Conservation (phyloP, 2,113 vertebrate genomes). For the Bubo scandiacus region DNA sequence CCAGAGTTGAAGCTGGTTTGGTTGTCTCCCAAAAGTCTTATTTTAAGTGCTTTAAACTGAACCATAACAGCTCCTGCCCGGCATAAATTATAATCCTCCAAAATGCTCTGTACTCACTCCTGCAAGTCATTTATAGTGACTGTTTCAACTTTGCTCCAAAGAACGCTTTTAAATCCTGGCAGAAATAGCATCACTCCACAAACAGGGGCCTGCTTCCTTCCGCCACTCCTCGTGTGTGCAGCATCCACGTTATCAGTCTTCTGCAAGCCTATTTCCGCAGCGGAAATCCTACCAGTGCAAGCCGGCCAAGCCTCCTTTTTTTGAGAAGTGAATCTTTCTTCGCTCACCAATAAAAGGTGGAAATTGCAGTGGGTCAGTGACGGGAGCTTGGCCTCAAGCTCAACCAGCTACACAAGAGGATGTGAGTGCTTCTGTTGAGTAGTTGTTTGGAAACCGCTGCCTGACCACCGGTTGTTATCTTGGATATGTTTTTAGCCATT, state of each 20-base stretch:
- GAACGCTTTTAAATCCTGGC: neutral
- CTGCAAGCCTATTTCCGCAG: neutral
- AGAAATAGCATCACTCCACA: conserved; percentile 22
- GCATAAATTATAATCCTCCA: conserved; percentile 55
- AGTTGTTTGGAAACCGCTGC: conserved; percentile 52
- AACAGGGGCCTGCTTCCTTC: conserved; percentile 36
- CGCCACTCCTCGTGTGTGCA: neutral
- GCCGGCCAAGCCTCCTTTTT: neutral
- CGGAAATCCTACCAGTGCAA: neutral
- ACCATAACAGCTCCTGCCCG: conserved; percentile 29
- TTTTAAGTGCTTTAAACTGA: conserved; percentile 41
- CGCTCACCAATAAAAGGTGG: neutral
- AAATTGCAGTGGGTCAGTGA: conserved; percentile 39
- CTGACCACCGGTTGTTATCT: conserved; percentile 58
- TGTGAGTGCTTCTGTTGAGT: conserved; percentile 49
- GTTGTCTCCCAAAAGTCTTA: conserved; percentile 36
- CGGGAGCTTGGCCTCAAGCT: conserved; percentile 38
- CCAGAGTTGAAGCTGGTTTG: conserved; percentile 34
- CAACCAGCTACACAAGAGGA: conserved; percentile 53
- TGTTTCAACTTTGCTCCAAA: neutral
- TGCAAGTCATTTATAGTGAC: conserved; percentile 41
- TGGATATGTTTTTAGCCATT: conserved; percentile 57
- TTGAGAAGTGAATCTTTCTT: neutral
- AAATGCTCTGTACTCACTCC: neutral
- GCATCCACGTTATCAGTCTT: neutral